Conservation (phyloP, 2,113 vertebrate species). For the Heterotis niloticus region DNA sequence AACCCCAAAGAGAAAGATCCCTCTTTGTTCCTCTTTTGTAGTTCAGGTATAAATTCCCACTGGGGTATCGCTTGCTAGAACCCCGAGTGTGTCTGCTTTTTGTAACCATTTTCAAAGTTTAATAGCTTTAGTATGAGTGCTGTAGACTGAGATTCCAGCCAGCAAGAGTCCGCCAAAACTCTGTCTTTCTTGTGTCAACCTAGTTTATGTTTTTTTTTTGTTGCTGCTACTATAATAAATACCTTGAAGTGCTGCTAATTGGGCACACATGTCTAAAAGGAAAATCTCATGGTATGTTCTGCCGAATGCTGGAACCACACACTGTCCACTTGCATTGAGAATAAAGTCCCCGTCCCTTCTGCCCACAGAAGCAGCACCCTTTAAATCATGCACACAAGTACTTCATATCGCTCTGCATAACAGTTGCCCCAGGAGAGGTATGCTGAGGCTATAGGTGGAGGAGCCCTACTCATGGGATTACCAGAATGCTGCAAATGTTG, state of each 20-base stretch:
- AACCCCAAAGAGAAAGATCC: conserved; percentile 3
- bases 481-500: background rate
- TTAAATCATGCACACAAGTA: conserved; percentile 20
- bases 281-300: background rate
- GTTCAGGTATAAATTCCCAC: background rate
- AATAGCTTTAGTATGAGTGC: conserved; percentile 25
- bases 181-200: conserved; percentile 16
- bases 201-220: conserved; percentile 1
- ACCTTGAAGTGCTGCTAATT: conserved; percentile 25
- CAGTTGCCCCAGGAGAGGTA: background rate
- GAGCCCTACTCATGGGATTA: background rate
- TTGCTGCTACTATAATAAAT: conserved; percentile 14
- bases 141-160: background rate
- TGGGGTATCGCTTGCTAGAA: background rate
- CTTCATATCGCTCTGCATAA: background rate
- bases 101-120: conserved; percentile 14
- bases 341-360: background rate
- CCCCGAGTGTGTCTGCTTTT: background rate
- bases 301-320: conserved; percentile 9
- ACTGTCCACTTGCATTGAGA: conserved; percentile 1
- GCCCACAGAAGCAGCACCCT: background rate
- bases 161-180: background rate
- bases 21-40: background rate
- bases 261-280: conserved; percentile 16
- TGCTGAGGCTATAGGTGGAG: background rate